A percentile compares a stretch with the other conserved stretches of the same genome.
These are phyloP conservation scores for Choristoneura rosaceana DNA, from an alignment of 2,888 invertebrate species.

Conservation along the genomic window DNA sequence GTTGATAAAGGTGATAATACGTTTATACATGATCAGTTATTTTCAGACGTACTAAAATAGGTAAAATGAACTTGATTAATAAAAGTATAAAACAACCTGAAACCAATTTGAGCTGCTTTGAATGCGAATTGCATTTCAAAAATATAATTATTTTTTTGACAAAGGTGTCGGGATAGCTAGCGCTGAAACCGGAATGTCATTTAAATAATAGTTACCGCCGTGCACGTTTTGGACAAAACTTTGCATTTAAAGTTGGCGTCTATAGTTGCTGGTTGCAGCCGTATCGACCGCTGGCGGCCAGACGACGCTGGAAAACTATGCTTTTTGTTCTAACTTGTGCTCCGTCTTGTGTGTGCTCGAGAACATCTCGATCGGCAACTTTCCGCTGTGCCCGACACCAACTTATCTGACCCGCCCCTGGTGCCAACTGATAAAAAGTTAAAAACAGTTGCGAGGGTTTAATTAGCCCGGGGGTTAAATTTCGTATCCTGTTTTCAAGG, in stretches of 20 bases:
- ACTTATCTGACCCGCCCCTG: conserved; percentile 6
- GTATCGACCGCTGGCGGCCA: conserved; percentile 71
- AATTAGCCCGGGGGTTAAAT: conserved; percentile 27
- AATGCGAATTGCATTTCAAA: not conserved
- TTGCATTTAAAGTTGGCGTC: conserved; percentile 51
- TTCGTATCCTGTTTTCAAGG: conserved; percentile 15
- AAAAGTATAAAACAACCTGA: not conserved
- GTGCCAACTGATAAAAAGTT: conserved; percentile 29
- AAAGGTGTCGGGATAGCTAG: conserved; percentile 24
- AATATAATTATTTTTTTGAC: conserved; percentile 14
- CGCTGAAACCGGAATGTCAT: conserved; percentile 21
- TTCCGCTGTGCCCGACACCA: conserved; percentile 42
- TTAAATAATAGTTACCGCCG: conserved; percentile 29
- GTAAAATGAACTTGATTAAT: not conserved
- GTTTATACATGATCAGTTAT: not conserved
- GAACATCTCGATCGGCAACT: conserved; percentile 50
- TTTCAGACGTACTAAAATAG: not conserved
- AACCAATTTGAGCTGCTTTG: conserved; percentile 6
- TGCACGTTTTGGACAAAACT: conserved; percentile 36
- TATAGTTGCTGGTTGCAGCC: conserved; percentile 64
- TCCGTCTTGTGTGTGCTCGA: conserved; percentile 51
- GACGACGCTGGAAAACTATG: conserved; percentile 75
- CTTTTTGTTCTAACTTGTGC: conserved; percentile 64
- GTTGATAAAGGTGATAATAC: conserved; percentile 3
- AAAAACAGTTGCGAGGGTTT: conserved; percentile 33